These are phyloP conservation scores for Echinops telfairi DNA, from an alignment of 2,113 vertebrate species.

Conservation along the genomic window DNA sequence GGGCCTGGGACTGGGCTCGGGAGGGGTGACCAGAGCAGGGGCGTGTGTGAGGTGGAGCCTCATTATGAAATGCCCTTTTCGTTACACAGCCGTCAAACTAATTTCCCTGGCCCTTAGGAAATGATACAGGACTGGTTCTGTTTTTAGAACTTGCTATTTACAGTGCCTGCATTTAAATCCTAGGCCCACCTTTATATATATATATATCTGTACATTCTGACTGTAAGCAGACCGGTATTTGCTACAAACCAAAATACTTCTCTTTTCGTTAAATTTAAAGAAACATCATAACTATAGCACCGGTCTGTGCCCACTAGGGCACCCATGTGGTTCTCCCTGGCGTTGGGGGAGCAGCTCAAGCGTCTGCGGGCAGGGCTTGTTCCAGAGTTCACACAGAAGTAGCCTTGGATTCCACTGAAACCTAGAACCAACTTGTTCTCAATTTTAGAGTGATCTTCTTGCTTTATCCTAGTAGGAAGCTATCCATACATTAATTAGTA, in stretches of 20 bases:
- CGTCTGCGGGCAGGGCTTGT: slow-evolving; percentile 55
- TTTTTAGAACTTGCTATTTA: slow-evolving; percentile 67
- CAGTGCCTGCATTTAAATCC: slow-evolving; percentile 28
- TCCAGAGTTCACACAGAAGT: slow-evolving; percentile 48
- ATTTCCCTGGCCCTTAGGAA: background rate
- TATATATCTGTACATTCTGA: slow-evolving; percentile 1
- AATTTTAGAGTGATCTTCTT: slow-evolving; percentile 45
- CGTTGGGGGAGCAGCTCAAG: slow-evolving; percentile 15
- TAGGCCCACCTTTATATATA: slow-evolving; percentile 43
- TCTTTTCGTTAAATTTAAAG: slow-evolving; percentile 64
- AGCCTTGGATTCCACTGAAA: slow-evolving; percentile 69
- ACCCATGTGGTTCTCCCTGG: background rate
- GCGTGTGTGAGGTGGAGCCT: background rate
- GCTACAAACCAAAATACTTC: slow-evolving; percentile 50
- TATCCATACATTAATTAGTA: slow-evolving; percentile 27
- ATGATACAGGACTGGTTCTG: background rate
- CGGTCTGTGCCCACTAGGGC: background rate
- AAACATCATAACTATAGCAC: slow-evolving; percentile 62
- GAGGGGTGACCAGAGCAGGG: background rate
- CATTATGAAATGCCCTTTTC: slow-evolving; percentile 39
- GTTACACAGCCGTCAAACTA: background rate
- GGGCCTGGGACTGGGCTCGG: background rate
- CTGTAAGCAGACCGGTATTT: slow-evolving; percentile 55
- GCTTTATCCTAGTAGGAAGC: slow-evolving; percentile 26
- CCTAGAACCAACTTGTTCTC: slow-evolving; percentile 69